These are phyloP conservation scores for Sebastolobus altivelis DNA, from an alignment of 2,797 vertebrate genomes.

Conservation along the genomic window DNA sequence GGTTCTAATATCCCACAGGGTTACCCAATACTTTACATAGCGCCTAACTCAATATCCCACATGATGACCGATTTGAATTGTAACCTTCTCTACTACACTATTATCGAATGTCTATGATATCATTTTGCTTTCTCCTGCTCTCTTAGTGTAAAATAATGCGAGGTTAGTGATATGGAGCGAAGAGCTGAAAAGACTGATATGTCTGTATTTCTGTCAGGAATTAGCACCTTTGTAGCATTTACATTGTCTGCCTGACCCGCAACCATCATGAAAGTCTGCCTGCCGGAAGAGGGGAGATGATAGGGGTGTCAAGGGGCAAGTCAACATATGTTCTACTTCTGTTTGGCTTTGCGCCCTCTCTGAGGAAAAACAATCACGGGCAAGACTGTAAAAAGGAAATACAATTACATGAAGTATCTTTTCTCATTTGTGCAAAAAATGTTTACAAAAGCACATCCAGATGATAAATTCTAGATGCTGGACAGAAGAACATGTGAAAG, in stretches of 20 bases:
- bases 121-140: background rate
- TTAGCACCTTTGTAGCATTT: constrained; percentile 42
- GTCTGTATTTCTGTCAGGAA: constrained; percentile 42
- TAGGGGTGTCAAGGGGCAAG: constrained; percentile 22
- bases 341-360: constrained; percentile 63
- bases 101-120: background rate
- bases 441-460: background rate
- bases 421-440: background rate
- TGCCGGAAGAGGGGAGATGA: constrained; percentile 45
- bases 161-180: background rate
- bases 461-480: background rate
- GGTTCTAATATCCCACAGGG: constrained; percentile 43
- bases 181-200: constrained; percentile 6
- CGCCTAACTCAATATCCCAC: constrained; percentile 5
- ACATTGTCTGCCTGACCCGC: constrained; percentile 40
- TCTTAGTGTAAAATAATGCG: constrained; percentile 14
- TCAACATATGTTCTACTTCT: constrained; percentile 60
- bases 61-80: constrained; percentile 21
- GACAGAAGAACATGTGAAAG: background rate
- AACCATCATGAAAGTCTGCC: constrained; percentile 45
- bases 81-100: constrained; percentile 12
- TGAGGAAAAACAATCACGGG: constrained; percentile 44
- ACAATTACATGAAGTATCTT: constrained; percentile 9
- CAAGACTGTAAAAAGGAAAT: constrained; percentile 48
- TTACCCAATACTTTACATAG: constrained; percentile 18